phyloP scores from a whole-genome alignment of 30 jellyfish, hydroid and myxozoan species.

The Aurelia aurita complex sp. Pacific region DNA sequence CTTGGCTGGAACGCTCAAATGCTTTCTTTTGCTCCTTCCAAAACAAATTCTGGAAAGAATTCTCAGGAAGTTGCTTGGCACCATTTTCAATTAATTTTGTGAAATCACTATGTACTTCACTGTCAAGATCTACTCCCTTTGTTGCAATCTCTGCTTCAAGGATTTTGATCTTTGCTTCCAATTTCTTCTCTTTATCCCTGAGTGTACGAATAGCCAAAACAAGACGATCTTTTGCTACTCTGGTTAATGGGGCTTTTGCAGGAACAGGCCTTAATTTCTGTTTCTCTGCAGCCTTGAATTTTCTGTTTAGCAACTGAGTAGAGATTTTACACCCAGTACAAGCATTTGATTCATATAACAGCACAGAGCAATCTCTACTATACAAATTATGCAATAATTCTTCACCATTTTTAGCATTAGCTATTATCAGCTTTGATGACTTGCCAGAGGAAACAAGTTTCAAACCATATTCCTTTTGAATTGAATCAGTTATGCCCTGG shows the following conservation, averaged over 20 bases:
- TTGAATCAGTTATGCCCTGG: too few species aligned
- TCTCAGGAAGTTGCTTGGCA: slow-evolving; percentile 41
- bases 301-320: slow-evolving; percentile 7
- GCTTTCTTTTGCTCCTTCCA: slow-evolving; percentile 55
- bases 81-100: slow-evolving; percentile 16
- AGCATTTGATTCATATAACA: slow-evolving; percentile 2
- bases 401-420: slow-evolving; percentile 20
- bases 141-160: slow-evolving; percentile 34
- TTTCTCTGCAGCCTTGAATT: slow-evolving; percentile 5
- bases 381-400: slow-evolving; percentile 8
- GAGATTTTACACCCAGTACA: slow-evolving; percentile 30
- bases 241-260: slow-evolving; percentile 36
- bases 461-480: slow-evolving; percentile 22
- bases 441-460: slow-evolving; percentile 13
- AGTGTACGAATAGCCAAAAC: slow-evolving; percentile 34
- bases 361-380: slow-evolving; percentile 45
- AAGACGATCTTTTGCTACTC: slow-evolving; percentile 49
- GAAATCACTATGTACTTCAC: slow-evolving; percentile 23
- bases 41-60: slow-evolving; percentile 38
- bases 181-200: slow-evolving; percentile 17
- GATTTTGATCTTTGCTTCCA: slow-evolving; percentile 21
- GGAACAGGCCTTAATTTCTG: slow-evolving; percentile 34
- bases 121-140: slow-evolving; percentile 39
- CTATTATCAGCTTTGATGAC: background rate
- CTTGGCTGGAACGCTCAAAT: slow-evolving; percentile 27